Conservation (phyloP, 2,797 vertebrate genomes). For the Acipenser ruthenus region DNA sequence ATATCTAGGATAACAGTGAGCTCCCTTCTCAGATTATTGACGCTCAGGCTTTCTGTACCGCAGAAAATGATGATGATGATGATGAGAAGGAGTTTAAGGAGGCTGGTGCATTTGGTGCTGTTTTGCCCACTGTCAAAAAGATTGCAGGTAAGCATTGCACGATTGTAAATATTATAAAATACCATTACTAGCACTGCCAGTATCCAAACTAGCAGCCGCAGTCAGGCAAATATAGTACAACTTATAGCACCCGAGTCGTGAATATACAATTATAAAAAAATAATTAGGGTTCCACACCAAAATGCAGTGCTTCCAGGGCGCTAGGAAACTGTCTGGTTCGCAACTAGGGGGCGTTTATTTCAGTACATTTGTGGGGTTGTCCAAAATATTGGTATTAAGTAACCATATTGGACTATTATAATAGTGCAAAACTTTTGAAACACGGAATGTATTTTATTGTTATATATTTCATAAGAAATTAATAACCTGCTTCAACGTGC, state of each 20-base stretch:
- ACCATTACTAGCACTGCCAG: not conserved
- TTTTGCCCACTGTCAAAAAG: slow-evolving; percentile 82
- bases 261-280: slow-evolving; percentile 9
- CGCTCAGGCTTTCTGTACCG: not conserved
- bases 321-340: no score
- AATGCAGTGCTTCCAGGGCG: not conserved
- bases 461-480: no score
- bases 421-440: no score
- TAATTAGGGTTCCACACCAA: not conserved
- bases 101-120: slow-evolving; percentile 76
- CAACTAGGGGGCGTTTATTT: no score
- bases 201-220: not conserved
- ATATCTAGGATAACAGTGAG: not conserved
- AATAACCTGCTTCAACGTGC: no score
- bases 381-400: no score
- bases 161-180: not conserved
- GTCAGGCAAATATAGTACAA: not conserved
- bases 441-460: no score
- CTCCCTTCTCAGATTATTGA: not conserved
- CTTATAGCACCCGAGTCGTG: not conserved
- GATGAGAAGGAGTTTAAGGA: slow-evolving; percentile 61
- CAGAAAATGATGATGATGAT: slow-evolving; percentile 53
- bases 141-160: slow-evolving; percentile 66
- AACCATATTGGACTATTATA: no score
- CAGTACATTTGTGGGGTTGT: no score